Evolutionary conservation across 2,888 invertebrate species (phyloP), one percentile per base, ranked within the genome.

Genomic region (Steromphala cineraria): DNA sequence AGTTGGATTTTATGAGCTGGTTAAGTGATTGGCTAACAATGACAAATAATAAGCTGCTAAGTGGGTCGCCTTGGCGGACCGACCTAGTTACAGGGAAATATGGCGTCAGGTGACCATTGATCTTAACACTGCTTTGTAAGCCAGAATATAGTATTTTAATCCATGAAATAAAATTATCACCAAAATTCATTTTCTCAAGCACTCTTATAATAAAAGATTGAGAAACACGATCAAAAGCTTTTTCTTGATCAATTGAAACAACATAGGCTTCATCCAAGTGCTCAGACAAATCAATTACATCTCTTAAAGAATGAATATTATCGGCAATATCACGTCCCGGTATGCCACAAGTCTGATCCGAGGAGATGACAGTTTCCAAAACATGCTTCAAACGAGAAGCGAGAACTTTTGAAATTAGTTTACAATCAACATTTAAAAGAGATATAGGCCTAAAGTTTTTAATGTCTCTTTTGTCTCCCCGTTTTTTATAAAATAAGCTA

Each of bases 31-130:
- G 10, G 46, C 46, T 46, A 1, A 46, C 46, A 46, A 46, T 46
- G 13, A 46, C 46, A 46, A 10, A 46, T 13, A 46, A 46, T 46
- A 46, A 46, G 13, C 46, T 46, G 13, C 46, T 46, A 10, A 46
- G 13, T 79, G 81, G 81, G 75, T 81, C 78, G 75, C 81, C 78
- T 17, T 62, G 62, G 13, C 24, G 2, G 2, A 62, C 62, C 13
- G 24, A 62, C 24, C 28, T 21, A 24, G 24, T 24, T 24, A 62
- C 21, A 2, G 62, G 28, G 24, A 62, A 62, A 24, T 62, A 62
- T 24, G 62, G 62, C 13, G 24, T 62, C 3, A 62, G 62, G 24
- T 62, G 62, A 7, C 62, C 62, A 8, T 62, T 62, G 28, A 62
- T 19, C 24, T 21, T 62, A 0, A 62, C 21, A 62, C 62, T 21